Conservation (phyloP, 2,113 vertebrate species). For the Caretta caretta region DNA sequence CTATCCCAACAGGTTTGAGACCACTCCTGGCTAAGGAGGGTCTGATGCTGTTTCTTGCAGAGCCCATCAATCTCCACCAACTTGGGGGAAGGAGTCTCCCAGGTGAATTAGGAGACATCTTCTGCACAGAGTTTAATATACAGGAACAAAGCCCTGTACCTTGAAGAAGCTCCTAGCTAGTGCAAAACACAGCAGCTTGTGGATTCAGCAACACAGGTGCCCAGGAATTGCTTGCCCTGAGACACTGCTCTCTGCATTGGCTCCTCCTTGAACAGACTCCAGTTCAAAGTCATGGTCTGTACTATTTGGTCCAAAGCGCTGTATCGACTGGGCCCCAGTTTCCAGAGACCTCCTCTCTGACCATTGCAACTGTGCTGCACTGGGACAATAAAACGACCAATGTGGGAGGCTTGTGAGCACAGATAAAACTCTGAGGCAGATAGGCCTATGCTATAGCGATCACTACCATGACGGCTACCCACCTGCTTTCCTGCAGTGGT, state of each 20-base stretch:
- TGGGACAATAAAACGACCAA: background rate
- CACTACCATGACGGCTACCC: background rate
- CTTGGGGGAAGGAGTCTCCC: background rate
- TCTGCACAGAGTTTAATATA: background rate
- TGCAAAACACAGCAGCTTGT: background rate
- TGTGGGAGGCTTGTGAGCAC: background rate
- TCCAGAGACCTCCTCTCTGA: accelerated
- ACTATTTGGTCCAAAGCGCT: background rate
- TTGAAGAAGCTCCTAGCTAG: background rate
- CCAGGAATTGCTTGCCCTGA: background rate
- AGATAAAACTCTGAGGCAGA: background rate
- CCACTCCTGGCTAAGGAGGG: background rate
- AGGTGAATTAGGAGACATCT: background rate
- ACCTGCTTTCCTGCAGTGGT: background rate
- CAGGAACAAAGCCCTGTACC: background rate
- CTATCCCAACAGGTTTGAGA: background rate
- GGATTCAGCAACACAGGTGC: background rate
- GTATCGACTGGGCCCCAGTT: background rate
- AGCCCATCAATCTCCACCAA: background rate
- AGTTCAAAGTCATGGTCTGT: background rate
- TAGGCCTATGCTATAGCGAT: background rate
- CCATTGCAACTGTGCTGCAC: background rate
- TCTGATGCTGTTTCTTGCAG: background rate
- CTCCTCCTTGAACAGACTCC: background rate
- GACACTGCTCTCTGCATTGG: background rate